Evolutionary conservation across 2,113 vertebrate genomes (phyloP).

Genomic region (Psephotus haematonotus): DNA sequence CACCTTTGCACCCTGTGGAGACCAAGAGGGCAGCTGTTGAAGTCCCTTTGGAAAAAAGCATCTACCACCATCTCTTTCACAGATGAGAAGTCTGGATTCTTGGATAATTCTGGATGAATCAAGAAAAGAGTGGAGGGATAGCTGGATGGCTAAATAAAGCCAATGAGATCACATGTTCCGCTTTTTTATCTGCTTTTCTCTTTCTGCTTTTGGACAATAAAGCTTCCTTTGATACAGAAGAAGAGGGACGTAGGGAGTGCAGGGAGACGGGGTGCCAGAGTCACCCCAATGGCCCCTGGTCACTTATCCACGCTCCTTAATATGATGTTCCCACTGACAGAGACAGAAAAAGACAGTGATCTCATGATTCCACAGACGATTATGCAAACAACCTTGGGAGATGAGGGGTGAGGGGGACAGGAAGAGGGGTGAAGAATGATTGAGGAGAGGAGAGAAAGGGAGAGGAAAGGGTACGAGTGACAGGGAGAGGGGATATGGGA

Average conservation of each 20-base stretch:
- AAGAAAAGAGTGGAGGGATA: slow-evolving; percentile 47
- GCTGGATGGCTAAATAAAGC: slow-evolving; percentile 72
- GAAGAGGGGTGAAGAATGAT: not conserved
- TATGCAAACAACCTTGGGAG: slow-evolving; percentile 20
- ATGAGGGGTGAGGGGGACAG: slow-evolving; percentile 7
- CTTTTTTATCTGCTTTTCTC: slow-evolving; percentile 73
- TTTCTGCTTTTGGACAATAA: slow-evolving; percentile 74
- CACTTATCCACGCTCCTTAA: slow-evolving; percentile 65
- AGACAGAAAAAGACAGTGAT: slow-evolving; percentile 56
- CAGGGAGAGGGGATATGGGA: not conserved
- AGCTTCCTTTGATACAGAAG: slow-evolving; percentile 67
- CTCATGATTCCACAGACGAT: slow-evolving; percentile 63
- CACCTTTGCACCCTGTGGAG: not conserved
- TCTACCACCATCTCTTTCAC: slow-evolving; percentile 5
- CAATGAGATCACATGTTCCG: slow-evolving; percentile 77
- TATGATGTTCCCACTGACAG: slow-evolving; percentile 64
- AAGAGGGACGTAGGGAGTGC: slow-evolving; percentile 14
- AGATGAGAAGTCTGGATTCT: slow-evolving; percentile 38
- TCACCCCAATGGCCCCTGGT: slow-evolving; percentile 64
- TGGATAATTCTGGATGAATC: slow-evolving; percentile 71
- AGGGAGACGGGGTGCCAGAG: slow-evolving; percentile 50
- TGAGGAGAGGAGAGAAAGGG: not conserved
- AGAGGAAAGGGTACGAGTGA: not conserved
- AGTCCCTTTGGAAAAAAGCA: not conserved
- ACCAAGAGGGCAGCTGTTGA: not conserved